A percentile compares a stretch with the other conserved stretches of the same genome.
phyloP scores from a whole-genome alignment of 2,888 invertebrate genomes.

The Eurytoma adleriae region DNA sequence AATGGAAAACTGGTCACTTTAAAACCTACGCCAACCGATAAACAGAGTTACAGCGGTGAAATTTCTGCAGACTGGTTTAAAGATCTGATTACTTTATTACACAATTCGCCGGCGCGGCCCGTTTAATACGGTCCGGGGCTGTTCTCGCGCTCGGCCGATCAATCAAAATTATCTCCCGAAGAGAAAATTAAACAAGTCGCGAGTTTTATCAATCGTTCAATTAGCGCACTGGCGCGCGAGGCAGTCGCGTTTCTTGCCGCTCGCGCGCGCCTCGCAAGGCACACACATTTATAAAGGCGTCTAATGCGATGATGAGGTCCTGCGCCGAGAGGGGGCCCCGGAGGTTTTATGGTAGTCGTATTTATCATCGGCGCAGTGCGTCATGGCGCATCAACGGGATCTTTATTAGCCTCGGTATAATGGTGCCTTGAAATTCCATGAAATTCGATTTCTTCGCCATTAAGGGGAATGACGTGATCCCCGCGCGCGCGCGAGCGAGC shows the following conservation, averaged over 20 bases:
- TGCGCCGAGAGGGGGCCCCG: neutral
- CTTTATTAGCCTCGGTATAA: slow-evolving; percentile 58
- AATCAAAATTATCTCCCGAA: slow-evolving; percentile 41
- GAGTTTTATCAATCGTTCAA: slow-evolving; percentile 47
- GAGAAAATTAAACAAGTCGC: slow-evolving; percentile 22
- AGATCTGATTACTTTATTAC: too few species aligned
- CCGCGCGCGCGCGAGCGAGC: slow-evolving; percentile 38
- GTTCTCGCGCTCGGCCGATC: slow-evolving; percentile 28
- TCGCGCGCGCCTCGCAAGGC: slow-evolving; percentile 7
- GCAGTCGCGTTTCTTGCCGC: neutral
- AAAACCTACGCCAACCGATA: too few species aligned
- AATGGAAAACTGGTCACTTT: too few species aligned
- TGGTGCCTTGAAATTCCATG: slow-evolving; percentile 59
- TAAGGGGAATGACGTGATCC: slow-evolving; percentile 57
- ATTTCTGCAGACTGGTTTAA: too few species aligned
- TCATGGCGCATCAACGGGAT: slow-evolving; percentile 59
- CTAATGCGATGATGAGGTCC: slow-evolving; percentile 56
- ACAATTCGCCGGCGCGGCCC: too few species aligned
- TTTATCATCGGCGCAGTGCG: slow-evolving; percentile 58
- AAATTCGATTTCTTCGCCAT: slow-evolving; percentile 60
- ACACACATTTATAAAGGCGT: slow-evolving; percentile 55
- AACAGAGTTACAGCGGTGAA: too few species aligned
- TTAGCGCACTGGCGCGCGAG: slow-evolving; percentile 21
- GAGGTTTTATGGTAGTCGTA: slow-evolving; percentile 56
- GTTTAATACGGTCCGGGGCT: slow-evolving; percentile 14